Conservation (phyloP, 2,888 invertebrate genomes). For the Drosophila melanosoma region DNA sequence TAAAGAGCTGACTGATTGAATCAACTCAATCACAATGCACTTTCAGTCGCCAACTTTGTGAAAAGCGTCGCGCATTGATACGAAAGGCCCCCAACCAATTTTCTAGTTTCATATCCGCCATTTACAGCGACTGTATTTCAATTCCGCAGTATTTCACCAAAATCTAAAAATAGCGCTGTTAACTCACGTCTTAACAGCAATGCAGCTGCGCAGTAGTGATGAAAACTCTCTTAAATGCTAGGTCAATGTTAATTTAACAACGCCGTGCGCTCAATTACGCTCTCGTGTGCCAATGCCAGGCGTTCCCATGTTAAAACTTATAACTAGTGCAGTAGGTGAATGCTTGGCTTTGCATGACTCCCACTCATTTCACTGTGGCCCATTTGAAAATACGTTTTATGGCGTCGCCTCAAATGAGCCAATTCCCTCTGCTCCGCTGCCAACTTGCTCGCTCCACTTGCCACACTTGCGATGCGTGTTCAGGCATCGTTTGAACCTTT, state of each 20-base stretch:
- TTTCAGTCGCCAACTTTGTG: background rate
- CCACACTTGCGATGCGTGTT: conserved; percentile 20
- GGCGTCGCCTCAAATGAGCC: conserved; percentile 43
- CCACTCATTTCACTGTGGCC: conserved; percentile 48
- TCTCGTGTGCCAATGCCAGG: conserved; percentile 42
- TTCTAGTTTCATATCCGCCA: conserved; percentile 26
- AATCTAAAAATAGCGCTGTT: conserved; percentile 19
- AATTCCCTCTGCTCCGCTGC: conserved; percentile 1
- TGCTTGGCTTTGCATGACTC: conserved; percentile 50
- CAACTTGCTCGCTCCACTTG: conserved; percentile 3
- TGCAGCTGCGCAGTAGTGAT: conserved; percentile 55
- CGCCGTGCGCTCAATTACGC: conserved; percentile 6
- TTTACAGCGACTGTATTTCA: conserved; percentile 22
- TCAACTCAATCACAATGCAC: background rate
- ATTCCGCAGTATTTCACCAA: conserved; percentile 19
- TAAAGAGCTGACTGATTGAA: background rate
- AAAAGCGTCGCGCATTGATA: conserved; percentile 1
- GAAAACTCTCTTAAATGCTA: conserved; percentile 69
- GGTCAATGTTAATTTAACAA: conserved; percentile 35
- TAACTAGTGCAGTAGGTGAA: conserved; percentile 57
- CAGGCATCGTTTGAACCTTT: conserved; percentile 25
- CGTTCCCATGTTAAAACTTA: conserved; percentile 29
- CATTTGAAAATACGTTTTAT: conserved; percentile 50
- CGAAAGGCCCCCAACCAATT: conserved; percentile 2
- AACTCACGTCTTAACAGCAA: conserved; percentile 21